Evolutionary conservation across 2,888 invertebrate genomes (phyloP).

Genomic region (Ormia ochracea): DNA sequence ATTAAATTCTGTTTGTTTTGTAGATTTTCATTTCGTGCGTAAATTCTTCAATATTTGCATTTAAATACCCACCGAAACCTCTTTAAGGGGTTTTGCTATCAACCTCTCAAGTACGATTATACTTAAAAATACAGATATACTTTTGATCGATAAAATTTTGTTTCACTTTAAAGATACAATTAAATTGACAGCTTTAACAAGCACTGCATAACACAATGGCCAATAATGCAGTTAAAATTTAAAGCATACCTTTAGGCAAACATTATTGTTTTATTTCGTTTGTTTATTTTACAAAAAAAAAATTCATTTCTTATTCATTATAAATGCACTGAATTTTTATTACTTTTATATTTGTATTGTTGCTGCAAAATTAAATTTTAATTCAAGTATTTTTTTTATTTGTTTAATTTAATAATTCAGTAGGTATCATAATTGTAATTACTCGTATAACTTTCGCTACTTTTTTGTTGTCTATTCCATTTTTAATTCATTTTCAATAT

Average conservation of each 20-base stretch:
- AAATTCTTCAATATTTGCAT: no score
- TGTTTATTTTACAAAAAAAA: neutral
- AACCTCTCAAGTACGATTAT: no score
- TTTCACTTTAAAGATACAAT: neutral
- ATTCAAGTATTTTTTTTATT: neutral
- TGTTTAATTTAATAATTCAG: neutral
- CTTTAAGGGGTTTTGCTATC: no score
- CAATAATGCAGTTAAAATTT: neutral
- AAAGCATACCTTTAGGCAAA: constrained; percentile 6
- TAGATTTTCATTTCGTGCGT: neutral
- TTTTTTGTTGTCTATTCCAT: neutral
- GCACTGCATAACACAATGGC: neutral
- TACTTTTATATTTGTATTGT: neutral
- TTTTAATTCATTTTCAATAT: constrained; percentile 49
- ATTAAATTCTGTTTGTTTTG: neutral
- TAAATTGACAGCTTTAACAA: neutral
- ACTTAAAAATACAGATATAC: no score
- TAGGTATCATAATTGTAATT: neutral
- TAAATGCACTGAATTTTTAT: neutral
- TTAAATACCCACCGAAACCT: no score
- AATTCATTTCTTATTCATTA: neutral
- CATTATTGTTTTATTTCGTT: neutral
- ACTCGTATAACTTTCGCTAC: neutral
- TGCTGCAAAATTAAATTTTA: neutral
- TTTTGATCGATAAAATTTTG: no score